A percentile compares a stretch with the other conserved stretches of the same genome.
These are phyloP conservation scores for Teleiodes luculella DNA, from an alignment of 2,888 invertebrate genomes.

Conservation along the genomic window DNA sequence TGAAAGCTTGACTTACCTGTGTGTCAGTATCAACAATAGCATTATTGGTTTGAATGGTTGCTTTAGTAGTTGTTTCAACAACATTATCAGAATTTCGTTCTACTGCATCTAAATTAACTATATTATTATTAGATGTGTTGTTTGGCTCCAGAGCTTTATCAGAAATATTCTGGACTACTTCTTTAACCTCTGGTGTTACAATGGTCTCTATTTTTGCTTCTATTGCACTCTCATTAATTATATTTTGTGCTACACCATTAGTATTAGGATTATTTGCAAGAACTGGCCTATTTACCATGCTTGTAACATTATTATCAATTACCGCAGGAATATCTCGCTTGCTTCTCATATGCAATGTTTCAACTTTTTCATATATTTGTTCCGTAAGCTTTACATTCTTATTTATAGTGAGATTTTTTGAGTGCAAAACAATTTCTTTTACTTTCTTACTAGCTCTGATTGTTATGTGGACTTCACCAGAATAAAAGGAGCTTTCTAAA, in stretches of 20 bases:
- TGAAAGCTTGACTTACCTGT: neutral
- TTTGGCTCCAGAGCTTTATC: too few species aligned
- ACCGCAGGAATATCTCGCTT: constrained; percentile 37
- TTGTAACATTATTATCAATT: constrained; percentile 2
- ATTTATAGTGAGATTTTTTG: constrained; percentile 63
- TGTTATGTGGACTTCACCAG: constrained; percentile 69
- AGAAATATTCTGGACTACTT: constrained; percentile 5
- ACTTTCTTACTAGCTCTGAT: constrained; percentile 56
- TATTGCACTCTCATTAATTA: neutral
- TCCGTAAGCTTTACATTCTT: constrained; percentile 61
- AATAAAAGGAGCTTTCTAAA: constrained; percentile 62
- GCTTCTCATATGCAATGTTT: constrained; percentile 39
- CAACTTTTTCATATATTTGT: constrained; percentile 64
- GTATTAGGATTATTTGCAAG: neutral
- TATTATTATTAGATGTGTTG: too few species aligned
- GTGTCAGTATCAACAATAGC: neutral
- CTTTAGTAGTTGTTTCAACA: constrained; percentile 7
- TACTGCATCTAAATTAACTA: too few species aligned
- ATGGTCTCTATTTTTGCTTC: neutral
- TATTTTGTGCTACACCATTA: neutral
- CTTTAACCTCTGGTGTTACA: neutral
- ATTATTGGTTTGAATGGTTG: neutral
- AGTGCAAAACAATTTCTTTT: constrained; percentile 71
- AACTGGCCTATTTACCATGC: neutral
- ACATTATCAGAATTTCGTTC: neutral